phyloP scores from a whole-genome alignment of 2,113 vertebrate species.

The Hemiscyllium ocellatum region DNA sequence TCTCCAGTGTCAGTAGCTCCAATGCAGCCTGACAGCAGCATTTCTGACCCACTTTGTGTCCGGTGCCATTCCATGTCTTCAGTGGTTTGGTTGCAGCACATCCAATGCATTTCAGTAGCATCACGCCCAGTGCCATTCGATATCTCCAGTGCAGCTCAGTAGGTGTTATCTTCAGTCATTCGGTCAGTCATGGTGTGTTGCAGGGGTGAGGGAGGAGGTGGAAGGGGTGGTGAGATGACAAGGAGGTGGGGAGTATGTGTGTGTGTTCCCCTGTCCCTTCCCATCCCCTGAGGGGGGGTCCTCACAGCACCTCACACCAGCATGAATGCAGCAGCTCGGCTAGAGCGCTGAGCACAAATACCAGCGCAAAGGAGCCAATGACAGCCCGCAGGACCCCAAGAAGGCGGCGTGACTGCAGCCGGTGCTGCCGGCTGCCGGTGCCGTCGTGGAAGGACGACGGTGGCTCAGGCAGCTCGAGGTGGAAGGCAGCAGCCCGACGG shows the following conservation, averaged over 20 bases:
- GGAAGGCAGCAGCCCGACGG: not conserved
- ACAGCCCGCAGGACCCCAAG: not conserved
- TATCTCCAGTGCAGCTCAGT: conserved; percentile 39
- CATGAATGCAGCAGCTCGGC: not conserved
- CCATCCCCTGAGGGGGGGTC: not conserved
- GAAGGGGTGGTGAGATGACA: too few relatives aligned
- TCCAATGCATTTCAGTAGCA: too few relatives aligned
- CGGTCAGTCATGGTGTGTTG: not conserved
- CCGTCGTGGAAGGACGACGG: not conserved
- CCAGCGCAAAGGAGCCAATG: not conserved
- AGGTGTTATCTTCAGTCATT: conserved; percentile 24
- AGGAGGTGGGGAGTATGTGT: not conserved
- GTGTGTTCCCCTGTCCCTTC: not conserved
- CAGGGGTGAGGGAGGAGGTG: too few relatives aligned
- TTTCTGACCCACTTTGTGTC: not conserved
- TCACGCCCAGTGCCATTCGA: too few relatives aligned
- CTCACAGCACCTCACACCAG: not conserved
- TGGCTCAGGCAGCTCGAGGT: not conserved
- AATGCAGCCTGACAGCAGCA: too few relatives aligned
- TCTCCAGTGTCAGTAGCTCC: too few relatives aligned
- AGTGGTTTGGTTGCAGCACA: too few relatives aligned
- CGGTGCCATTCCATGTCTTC: not conserved
- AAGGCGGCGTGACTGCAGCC: not conserved
- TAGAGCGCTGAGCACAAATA: not conserved
- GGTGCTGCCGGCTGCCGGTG: too few relatives aligned